Conservation (phyloP, 2,113 vertebrate species). For the Myotis yumanensis region DNA sequence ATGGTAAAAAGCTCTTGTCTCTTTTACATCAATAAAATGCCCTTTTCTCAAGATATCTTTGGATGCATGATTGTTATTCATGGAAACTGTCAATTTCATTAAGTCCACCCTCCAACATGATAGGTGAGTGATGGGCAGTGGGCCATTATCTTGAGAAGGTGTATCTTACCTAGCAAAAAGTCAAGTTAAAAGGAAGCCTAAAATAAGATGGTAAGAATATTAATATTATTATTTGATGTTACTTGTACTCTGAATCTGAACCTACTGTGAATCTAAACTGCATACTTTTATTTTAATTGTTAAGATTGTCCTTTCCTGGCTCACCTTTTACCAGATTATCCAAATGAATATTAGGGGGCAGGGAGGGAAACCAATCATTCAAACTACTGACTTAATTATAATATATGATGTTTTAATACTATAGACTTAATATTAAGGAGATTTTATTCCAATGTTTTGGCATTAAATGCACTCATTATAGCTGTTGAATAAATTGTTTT, state of each 20-base stretch:
- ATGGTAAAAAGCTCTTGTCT: constrained; percentile 12
- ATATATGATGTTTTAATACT: constrained; percentile 60
- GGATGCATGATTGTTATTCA: constrained; percentile 79
- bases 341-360: neutral
- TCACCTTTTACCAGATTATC: neutral
- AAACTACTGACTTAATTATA: constrained; percentile 22
- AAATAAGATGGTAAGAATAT: constrained; percentile 62
- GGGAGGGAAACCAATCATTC: neutral
- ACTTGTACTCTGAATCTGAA: constrained; percentile 7
- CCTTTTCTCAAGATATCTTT: constrained; percentile 57
- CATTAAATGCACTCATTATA: constrained; percentile 65
- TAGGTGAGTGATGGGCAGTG: constrained; percentile 75
- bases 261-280: neutral
- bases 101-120: constrained; percentile 73
- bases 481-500: constrained; percentile 72
- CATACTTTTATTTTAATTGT: constrained; percentile 32
- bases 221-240: constrained; percentile 51
- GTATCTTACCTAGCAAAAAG: constrained; percentile 72
- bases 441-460: constrained; percentile 70
- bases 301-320: neutral
- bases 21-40: constrained; percentile 66
- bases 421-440: constrained; percentile 58
- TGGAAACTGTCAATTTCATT: constrained; percentile 80
- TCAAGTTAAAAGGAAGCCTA: constrained; percentile 56
- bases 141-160: constrained; percentile 66